These are phyloP conservation scores for Aldabrachelys gigantea DNA, from an alignment of 2,113 vertebrate species.

Conservation along the genomic window DNA sequence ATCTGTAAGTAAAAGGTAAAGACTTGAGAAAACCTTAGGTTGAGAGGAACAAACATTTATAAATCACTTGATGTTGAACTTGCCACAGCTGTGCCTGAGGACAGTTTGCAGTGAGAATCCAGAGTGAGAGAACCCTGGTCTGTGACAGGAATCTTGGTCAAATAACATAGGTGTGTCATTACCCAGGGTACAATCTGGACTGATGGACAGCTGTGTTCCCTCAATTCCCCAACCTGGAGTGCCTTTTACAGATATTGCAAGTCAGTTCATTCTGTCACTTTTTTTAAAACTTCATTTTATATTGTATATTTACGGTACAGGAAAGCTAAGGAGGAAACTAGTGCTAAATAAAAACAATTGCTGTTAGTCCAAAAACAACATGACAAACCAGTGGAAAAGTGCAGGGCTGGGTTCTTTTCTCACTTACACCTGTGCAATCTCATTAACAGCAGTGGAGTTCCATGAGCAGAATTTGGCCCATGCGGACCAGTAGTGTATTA, in stretches of 20 bases:
- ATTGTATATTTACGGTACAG: not conserved
- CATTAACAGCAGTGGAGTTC: accelerated
- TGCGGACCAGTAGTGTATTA: not conserved
- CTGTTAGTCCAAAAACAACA: not conserved
- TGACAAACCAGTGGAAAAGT: not conserved
- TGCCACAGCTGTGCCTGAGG: not conserved
- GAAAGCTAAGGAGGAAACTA: not conserved
- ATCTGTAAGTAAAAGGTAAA: too few relatives aligned
- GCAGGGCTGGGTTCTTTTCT: not conserved
- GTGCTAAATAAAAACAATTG: constrained; percentile 12
- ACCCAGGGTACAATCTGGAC: too few relatives aligned
- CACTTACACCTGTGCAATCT: accelerated
- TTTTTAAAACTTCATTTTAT: not conserved
- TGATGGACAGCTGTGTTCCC: too few relatives aligned
- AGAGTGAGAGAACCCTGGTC: not conserved
- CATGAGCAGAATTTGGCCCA: not conserved
- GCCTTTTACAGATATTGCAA: not conserved
- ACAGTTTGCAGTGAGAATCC: too few relatives aligned
- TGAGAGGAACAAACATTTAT: not conserved
- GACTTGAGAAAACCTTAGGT: too few relatives aligned
- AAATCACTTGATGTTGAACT: not conserved
- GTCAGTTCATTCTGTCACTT: not conserved
- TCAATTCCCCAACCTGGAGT: too few relatives aligned
- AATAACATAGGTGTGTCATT: not conserved
- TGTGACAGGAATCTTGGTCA: not conserved